Conservation (phyloP, 2,888 invertebrate genomes). For the Keiferia lycopersicella region DNA sequence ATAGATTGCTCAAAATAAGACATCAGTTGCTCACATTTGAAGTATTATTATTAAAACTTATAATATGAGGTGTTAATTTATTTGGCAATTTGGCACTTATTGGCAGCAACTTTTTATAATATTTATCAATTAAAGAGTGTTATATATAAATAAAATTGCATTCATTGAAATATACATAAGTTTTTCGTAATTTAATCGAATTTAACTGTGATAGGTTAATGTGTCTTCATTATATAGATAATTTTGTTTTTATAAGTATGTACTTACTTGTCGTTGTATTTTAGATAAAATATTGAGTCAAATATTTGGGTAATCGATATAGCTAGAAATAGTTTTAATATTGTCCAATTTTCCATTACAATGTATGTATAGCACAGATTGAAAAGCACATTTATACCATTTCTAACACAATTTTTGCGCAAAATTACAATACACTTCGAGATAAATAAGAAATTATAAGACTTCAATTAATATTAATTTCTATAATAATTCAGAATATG, state of each 20-base stretch:
- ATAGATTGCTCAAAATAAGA: slow-evolving; percentile 2
- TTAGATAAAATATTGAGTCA: slow-evolving; percentile 1
- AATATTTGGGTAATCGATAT: slow-evolving; percentile 7
- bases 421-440: neutral
- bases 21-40: neutral
- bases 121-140: neutral
- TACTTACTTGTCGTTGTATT: slow-evolving; percentile 1
- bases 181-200: slow-evolving; percentile 40
- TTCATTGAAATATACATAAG: neutral
- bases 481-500: neutral
- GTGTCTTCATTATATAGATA: slow-evolving; percentile 17
- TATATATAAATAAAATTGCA: neutral
- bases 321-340: neutral
- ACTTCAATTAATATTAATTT: neutral
- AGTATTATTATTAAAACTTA: neutral
- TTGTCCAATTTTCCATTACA: neutral
- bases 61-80: neutral
- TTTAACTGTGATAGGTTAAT: slow-evolving; percentile 63
- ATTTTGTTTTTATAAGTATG: neutral
- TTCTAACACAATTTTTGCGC: neutral
- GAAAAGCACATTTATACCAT: slow-evolving; percentile 2
- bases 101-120: neutral
- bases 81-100: neutral
- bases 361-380: slow-evolving; percentile 3
- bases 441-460: neutral